Evolutionary conservation across 2,797 vertebrate genomes (phyloP).

Genomic region (Chrysocyon brachyurus): DNA sequence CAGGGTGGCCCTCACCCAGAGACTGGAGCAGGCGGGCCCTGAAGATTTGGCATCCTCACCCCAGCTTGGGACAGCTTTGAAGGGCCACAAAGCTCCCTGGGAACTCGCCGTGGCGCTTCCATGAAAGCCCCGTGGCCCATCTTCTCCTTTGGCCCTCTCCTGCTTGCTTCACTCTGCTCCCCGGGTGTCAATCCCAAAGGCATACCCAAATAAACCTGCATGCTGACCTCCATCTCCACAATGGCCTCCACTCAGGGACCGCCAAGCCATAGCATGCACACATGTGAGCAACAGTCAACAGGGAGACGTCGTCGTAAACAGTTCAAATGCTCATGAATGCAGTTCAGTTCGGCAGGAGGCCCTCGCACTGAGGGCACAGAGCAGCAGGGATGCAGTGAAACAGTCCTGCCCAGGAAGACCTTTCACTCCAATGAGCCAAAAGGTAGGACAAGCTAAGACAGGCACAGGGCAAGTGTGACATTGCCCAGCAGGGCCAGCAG

Average conservation of each 20-base stretch:
- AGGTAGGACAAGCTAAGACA: background rate
- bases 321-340: background rate
- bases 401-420: background rate
- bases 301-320: background rate
- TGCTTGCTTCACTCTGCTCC: background rate
- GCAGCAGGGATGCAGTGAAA: background rate
- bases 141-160: background rate
- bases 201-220: background rate
- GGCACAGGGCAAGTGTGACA: background rate
- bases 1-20: background rate
- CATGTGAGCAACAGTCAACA: background rate
- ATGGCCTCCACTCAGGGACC: background rate
- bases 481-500: background rate
- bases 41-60: background rate
- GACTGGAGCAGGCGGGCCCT: background rate
- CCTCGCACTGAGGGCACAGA: background rate
- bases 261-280: background rate
- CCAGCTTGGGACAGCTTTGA: background rate
- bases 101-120: background rate
- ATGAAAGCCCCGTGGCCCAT: background rate
- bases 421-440: background rate
- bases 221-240: background rate
- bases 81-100: fast-evolving
- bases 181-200: background rate
- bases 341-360: background rate